These are phyloP conservation scores for Rhea pennata DNA, from an alignment of 2,113 vertebrate genomes.

Conservation along the genomic window DNA sequence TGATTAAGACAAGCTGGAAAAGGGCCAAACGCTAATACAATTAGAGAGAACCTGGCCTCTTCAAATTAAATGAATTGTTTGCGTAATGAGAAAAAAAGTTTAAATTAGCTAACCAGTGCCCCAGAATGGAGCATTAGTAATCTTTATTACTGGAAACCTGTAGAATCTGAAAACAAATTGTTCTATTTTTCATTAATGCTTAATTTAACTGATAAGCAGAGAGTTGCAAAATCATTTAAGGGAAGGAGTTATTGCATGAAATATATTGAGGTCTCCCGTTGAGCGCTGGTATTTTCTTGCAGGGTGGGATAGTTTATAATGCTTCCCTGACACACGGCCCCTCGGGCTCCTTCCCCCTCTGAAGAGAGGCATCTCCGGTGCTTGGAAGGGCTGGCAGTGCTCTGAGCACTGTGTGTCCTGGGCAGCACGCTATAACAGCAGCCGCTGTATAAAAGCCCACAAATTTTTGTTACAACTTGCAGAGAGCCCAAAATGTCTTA, in stretches of 20 bases:
- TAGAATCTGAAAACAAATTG: slow-evolving; percentile 48
- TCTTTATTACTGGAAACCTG: slow-evolving; percentile 61
- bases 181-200: slow-evolving; percentile 51
- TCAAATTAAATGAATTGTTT: slow-evolving; percentile 69
- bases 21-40: slow-evolving; percentile 65
- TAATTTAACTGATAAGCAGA: slow-evolving; percentile 49
- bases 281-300: not conserved
- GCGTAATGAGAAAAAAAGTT: slow-evolving; percentile 57
- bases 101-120: slow-evolving; percentile 41
- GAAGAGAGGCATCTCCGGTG: not conserved
- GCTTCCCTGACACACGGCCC: rapidly evolving
- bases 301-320: not conserved
- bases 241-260: not conserved
- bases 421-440: too few relatives aligned
- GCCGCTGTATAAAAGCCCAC: rapidly evolving
- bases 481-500: not conserved
- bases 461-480: rapidly evolving
- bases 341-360: not conserved
- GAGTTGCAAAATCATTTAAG: slow-evolving; percentile 11
- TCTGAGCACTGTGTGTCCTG: too few relatives aligned
- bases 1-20: slow-evolving; percentile 68
- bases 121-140: slow-evolving; percentile 40
- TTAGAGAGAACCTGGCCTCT: slow-evolving; percentile 12
- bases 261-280: not conserved
- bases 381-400: not conserved